Conservation (phyloP, 1,140 invertebrate genomes). For the Babylonia areolata region DNA sequence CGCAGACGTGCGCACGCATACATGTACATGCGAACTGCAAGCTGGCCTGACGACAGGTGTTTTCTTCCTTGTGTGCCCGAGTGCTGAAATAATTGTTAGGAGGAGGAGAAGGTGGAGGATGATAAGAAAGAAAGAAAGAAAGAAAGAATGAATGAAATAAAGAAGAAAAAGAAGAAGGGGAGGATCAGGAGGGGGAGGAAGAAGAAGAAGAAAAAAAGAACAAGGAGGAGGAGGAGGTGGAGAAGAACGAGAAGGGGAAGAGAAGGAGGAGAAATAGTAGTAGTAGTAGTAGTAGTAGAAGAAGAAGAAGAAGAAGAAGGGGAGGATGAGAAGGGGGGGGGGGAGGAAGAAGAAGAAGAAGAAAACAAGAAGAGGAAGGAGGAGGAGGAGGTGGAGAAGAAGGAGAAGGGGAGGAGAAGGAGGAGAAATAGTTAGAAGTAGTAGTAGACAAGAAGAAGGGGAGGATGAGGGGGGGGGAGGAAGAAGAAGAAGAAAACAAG, state of each 20-base stretch:
- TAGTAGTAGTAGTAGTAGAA: not conserved
- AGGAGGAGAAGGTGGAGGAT: not conserved
- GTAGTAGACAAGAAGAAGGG: not conserved
- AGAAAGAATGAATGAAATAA: no score
- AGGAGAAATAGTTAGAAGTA: no score
- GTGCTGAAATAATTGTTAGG: no score
- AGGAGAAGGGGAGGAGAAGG: not conserved
- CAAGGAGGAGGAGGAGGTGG: no score
- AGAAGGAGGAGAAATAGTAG: not conserved
- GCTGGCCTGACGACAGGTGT: no score
- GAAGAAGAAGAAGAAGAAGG: not conserved
- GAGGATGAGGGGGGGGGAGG: constrained; percentile 12
- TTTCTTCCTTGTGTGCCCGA: no score
- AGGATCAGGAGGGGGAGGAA: not conserved
- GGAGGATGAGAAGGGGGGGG: not conserved
- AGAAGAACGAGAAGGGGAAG: no score
- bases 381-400: constrained; percentile 2
- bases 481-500: not conserved
- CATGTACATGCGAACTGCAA: no score
- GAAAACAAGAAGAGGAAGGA: no score
- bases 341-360: no score
- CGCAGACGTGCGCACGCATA: no score
- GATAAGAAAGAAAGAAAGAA: not conserved
- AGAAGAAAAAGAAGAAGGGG: not conserved
- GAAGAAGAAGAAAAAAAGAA: not conserved